Percentiles rank a stretch among this genome's conserved stretches.
Evolutionary conservation across 1,140 invertebrate genomes (phyloP).

Genomic region (Probaryconus sp.): DNA sequence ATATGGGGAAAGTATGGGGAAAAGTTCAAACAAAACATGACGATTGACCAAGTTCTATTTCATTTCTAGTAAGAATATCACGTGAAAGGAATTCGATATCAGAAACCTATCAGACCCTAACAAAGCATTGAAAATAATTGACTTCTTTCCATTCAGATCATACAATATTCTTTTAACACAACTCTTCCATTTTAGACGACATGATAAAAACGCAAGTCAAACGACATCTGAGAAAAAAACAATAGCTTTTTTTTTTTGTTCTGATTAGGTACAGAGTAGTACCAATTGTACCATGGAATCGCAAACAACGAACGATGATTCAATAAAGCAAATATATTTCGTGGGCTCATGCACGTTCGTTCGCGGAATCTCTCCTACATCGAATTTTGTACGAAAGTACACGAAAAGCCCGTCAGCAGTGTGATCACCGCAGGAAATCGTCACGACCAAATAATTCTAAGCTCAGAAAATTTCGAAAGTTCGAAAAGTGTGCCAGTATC

Average conservation of each 20-base stretch:
- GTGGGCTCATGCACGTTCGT: constrained; percentile 5
- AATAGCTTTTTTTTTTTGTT: constrained; percentile 11
- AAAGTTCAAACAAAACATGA: no score
- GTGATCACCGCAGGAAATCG: constrained; percentile 21
- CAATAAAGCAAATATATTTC: constrained; percentile 44
- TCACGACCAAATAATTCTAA: constrained; percentile 39
- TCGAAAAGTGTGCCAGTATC: constrained; percentile 16
- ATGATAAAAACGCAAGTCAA: constrained; percentile 1
- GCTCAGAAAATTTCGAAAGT: constrained; percentile 12
- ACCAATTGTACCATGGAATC: constrained; percentile 24
- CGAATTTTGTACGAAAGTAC: constrained; percentile 29
- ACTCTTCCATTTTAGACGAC: not conserved
- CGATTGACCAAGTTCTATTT: no score
- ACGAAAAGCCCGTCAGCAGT: constrained; percentile 21
- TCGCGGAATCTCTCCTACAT: constrained; percentile 17
- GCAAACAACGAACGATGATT: constrained; percentile 34
- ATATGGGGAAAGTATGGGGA: no score
- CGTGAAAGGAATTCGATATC: no score
- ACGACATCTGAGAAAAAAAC: constrained; percentile 9
- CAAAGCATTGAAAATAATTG: not conserved
- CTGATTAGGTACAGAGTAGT: constrained; percentile 13
- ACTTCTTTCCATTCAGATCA: no score
- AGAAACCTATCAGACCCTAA: no score
- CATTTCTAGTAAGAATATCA: no score
- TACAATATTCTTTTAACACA: not conserved